Evolutionary conservation across 2,888 invertebrate genomes (phyloP).

Genomic region (Herminia tarsipennalis): DNA sequence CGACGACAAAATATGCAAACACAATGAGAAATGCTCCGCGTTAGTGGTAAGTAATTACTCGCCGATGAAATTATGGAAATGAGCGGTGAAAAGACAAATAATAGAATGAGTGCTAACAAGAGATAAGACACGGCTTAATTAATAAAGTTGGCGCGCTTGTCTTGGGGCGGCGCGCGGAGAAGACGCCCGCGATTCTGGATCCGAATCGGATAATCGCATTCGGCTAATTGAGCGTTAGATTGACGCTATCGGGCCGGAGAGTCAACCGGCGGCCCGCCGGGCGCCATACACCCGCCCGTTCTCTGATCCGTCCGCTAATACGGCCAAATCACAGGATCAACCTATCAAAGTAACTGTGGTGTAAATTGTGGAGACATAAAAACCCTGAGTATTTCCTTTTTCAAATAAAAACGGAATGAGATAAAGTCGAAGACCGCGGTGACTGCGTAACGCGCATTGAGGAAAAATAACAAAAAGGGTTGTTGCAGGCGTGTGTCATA

Average conservation of each 20-base stretch:
- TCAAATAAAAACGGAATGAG: constrained; percentile 57
- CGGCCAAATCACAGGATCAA: constrained; percentile 66
- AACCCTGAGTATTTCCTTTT: constrained; percentile 44
- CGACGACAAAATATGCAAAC: constrained; percentile 80
- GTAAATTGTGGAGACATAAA: constrained; percentile 45
- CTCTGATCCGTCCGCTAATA: constrained; percentile 65
- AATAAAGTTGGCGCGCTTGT: constrained; percentile 84
- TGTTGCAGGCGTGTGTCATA: constrained; percentile 72
- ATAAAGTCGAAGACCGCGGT: constrained; percentile 60
- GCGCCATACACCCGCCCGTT: constrained; percentile 37
- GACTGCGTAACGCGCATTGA: constrained; percentile 56
- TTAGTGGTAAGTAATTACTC: constrained; percentile 82
- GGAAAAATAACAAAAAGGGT: constrained; percentile 75
- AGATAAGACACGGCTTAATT: constrained; percentile 86
- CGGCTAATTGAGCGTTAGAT: constrained; percentile 84
- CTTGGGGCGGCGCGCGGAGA: constrained; percentile 68
- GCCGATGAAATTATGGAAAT: constrained; percentile 85
- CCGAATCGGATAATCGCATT: constrained; percentile 84
- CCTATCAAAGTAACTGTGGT: constrained; percentile 56
- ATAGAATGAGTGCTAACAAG: constrained; percentile 86
- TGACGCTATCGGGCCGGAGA: constrained; percentile 79
- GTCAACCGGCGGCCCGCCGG: constrained; percentile 49
- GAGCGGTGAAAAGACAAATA: constrained; percentile 85
- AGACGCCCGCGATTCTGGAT: constrained; percentile 75
- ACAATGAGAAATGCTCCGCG: constrained; percentile 74